A percentile compares a stretch with the other conserved stretches of the same genome.
Conservation (phyloP, 1,140 invertebrate species). For the Gonatopus flavifemur region DNA sequence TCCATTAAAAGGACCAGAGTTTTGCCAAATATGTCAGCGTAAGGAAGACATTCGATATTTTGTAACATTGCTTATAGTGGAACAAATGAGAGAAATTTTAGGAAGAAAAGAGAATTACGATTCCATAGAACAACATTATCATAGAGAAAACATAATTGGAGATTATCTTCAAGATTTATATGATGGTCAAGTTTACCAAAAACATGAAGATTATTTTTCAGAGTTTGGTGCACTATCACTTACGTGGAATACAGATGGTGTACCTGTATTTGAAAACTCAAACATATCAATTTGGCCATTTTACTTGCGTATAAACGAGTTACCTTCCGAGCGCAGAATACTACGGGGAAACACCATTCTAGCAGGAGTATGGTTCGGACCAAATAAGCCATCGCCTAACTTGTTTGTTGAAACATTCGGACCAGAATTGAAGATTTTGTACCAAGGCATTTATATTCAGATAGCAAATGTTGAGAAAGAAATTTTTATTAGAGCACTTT, state of each 20-base stretch:
- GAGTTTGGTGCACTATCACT: not conserved
- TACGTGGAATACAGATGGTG: not conserved
- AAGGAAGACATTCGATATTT: conserved; percentile 6
- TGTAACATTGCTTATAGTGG: not conserved
- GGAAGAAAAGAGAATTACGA: conserved; percentile 1
- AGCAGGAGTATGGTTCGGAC: conserved; percentile 14
- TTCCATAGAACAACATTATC: not conserved
- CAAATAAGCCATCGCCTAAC: conserved; percentile 14
- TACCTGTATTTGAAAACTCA: not conserved
- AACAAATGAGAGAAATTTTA: conserved; percentile 2
- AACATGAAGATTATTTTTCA: conserved; percentile 1
- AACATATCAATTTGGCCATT: not conserved
- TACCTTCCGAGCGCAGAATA: conserved; percentile 52
- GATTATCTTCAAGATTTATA: not conserved
- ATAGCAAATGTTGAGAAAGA: not conserved
- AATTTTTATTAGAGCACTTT: not conserved
- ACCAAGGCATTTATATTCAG: conserved; percentile 4
- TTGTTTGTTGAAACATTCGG: not conserved
- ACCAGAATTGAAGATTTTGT: conserved; percentile 1
- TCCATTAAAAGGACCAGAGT: not conserved
- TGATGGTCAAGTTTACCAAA: conserved; percentile 2
- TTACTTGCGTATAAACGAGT: conserved; percentile 35
- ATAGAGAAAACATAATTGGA: not conserved
- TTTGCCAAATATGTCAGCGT: not conserved
- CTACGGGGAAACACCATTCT: not conserved